These are phyloP conservation scores for Amphibalanus amphitrite DNA, from an alignment of 1,140 invertebrate genomes.

Conservation along the genomic window DNA sequence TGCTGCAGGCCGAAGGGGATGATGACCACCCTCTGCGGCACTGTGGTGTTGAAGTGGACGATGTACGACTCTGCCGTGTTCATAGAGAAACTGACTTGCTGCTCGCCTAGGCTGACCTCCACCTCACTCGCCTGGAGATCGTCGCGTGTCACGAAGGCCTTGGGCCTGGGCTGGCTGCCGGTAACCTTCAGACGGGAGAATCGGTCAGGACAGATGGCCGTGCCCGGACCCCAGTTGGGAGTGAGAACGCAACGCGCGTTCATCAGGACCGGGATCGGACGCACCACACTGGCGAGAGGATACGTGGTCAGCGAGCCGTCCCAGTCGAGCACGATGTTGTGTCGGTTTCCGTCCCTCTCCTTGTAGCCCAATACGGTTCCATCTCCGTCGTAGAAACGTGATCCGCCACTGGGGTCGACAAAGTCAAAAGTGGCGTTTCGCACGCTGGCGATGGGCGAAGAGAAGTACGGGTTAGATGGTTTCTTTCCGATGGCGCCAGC, in stretches of 20 bases:
- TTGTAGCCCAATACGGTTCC: not conserved
- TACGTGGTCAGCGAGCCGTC: not conserved
- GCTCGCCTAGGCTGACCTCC: not conserved
- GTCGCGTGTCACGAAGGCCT: not conserved
- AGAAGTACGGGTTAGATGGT: too few relatives aligned
- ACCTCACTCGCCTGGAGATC: not conserved
- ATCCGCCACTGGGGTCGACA: too few relatives aligned
- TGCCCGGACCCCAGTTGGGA: not conserved
- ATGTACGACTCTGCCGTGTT: slow-evolving; percentile 6
- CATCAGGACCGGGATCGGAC: not conserved
- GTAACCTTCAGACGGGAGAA: not conserved
- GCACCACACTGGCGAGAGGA: not conserved
- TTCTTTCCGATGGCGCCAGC: too few relatives aligned
- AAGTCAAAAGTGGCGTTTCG: too few relatives aligned
- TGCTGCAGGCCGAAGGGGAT: not conserved
- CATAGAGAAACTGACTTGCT: slow-evolving; percentile 8
- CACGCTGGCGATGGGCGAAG: too few relatives aligned
- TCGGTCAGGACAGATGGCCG: too few relatives aligned
- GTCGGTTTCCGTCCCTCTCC: not conserved
- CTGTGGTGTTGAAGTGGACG: slow-evolving; percentile 11
- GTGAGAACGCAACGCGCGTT: not conserved
- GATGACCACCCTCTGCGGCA: slow-evolving; percentile 4
- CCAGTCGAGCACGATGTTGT: not conserved
- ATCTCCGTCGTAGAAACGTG: too few relatives aligned
- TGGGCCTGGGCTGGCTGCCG: not conserved